Base-by-base conservation (phyloP, 2,888 invertebrate species). In the Venusia cambrica region DNA sequence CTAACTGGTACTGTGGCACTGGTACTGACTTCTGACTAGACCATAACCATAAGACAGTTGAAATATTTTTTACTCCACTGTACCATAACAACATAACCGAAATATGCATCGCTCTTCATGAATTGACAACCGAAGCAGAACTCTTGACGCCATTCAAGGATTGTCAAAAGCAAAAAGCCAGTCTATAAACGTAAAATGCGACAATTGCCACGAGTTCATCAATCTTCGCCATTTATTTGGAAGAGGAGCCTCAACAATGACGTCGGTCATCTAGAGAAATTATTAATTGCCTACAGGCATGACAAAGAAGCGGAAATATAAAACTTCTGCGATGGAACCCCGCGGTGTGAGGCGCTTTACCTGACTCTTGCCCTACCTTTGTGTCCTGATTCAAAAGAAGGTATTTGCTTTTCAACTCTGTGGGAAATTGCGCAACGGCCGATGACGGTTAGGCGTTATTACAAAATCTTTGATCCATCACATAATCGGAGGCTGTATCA, bases 231-330 rank as follows among this genome's bases (percentile, higher is more conserved):
- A 66, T 70, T 71, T 73, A 74, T 72, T 73, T 72, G 69, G 71
- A 69, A 55, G 62, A 64, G 69, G 69, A 60, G 60, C 63, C 45
- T 64, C 62, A 72, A 84, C 83, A 84, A 84, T 81, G 68, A 75
- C 76, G 77, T 60, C 76, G 84, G 85, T 83, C 85, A 84, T 79
- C 79, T 73, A 83, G 76, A 72, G 74, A 85, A 78, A 83, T 87
- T 85, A 85, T 83, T 85, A 87, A 87, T 85, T 84, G 84, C 74
- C 67, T 67, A 61, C 66, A 63, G 61, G 62, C 59, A 64, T 57
- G 64, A 87, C 85, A 87, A 87, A 84, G 85, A 83, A 85, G 75
- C 87, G 87, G 87, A 87, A 83, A 87, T 85, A 87, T 85, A 87
- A 85, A 85, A 85, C 81, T 84, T 76, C 72, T 75, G 68, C 71